Evolutionary conservation across 2,888 invertebrate genomes (phyloP).

Genomic region (Sminthurinus aureus): DNA sequence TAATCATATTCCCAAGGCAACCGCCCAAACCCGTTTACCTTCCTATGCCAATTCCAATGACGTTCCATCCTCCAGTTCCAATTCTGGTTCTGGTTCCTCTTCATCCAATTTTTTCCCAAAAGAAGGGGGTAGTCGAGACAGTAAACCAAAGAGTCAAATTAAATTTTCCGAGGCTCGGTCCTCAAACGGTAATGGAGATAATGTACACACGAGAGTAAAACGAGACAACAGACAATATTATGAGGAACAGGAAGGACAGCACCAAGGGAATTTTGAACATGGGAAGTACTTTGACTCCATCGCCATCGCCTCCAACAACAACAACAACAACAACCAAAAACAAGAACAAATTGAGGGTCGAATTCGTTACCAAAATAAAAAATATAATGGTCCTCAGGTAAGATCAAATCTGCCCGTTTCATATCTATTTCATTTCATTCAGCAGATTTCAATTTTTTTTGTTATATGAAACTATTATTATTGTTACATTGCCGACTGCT

Average conservation of each 20-base stretch:
- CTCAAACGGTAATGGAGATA: not conserved
- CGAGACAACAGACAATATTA: not conserved
- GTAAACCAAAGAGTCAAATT: conserved; percentile 29
- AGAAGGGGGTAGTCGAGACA: conserved; percentile 37
- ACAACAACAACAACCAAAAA: too few relatives aligned
- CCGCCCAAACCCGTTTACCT: conserved; percentile 50
- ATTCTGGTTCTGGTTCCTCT: conserved; percentile 36
- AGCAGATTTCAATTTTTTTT: not conserved
- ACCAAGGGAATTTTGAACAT: too few relatives aligned
- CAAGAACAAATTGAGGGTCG: conserved; percentile 34
- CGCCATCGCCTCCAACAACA: conserved; percentile 21
- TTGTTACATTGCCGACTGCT: not conserved
- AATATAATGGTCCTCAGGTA: conserved; percentile 35
- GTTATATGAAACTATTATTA: not conserved
- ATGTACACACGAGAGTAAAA: not conserved
- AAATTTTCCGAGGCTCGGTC: conserved; percentile 32
- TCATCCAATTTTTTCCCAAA: conserved; percentile 46
- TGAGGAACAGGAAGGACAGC: not conserved
- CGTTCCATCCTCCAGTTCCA: conserved; percentile 35
- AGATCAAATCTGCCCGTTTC: conserved; percentile 19
- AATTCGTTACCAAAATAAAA: conserved; percentile 39
- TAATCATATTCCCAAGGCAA: conserved; percentile 14
- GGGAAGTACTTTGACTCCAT: not conserved
- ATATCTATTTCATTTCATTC: not conserved
- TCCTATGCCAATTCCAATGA: conserved; percentile 49